Conservation (phyloP, 2,113 vertebrate genomes). For the Pelecanus crispus region DNA sequence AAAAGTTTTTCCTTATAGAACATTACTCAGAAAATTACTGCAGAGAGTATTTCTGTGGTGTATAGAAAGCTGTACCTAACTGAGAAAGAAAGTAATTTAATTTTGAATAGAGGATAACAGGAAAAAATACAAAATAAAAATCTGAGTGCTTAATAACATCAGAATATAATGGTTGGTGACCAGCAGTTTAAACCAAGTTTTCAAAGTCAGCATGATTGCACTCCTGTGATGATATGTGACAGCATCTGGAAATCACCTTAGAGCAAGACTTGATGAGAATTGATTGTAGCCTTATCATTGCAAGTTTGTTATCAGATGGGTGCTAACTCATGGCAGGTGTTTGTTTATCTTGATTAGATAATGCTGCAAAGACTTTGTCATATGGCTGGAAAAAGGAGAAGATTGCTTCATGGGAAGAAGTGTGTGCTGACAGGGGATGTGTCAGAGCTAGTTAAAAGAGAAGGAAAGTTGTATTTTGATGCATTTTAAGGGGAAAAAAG, state of each 20-base stretch:
- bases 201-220: neutral
- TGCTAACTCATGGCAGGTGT: conserved; percentile 24
- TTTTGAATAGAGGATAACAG: neutral
- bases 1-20: neutral
- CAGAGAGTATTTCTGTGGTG: neutral
- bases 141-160: neutral
- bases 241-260: conserved; percentile 4
- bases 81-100: neutral
- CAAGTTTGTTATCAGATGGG: conserved; percentile 17
- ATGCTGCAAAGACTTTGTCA: neutral
- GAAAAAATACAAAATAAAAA: neutral
- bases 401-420: neutral
- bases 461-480: neutral
- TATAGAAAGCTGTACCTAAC: neutral
- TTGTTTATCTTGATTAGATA: conserved; percentile 61
- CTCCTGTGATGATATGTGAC: neutral
- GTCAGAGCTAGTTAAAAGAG: neutral
- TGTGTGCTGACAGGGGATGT: neutral
- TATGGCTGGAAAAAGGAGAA: neutral
- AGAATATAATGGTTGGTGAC: neutral
- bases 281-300: conserved; percentile 42
- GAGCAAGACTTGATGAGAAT: conserved; percentile 53
- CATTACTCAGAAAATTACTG: neutral
- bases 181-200: neutral
- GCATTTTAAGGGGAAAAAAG: neutral